Evolutionary conservation across 2,113 vertebrate genomes (phyloP), one percentile per base, ranked within the genome.

Genomic region (Scomber japonicus): DNA sequence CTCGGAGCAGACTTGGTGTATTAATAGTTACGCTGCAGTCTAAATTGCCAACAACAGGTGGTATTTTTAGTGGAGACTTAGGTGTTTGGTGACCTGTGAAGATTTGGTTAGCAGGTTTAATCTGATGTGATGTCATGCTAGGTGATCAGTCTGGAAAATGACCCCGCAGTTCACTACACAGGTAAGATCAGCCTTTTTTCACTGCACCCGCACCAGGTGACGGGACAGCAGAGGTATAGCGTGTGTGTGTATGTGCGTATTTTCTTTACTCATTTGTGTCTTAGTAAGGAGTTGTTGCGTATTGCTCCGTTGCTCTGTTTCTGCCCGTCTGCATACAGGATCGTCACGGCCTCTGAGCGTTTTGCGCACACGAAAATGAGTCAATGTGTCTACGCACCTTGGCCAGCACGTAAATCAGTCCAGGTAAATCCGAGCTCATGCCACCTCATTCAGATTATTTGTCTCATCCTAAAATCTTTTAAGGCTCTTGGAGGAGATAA

Each of bases 41-140:
- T 74, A 71, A 82, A 84, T 82, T 81, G 53, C 71, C 50, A 31
- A 45, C 49, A 64, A 57, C 55, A 9, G 27, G 72, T 59, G 57
- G 17, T 93, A 93, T 90, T 89, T 88, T 88, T 90, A 90, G 79
- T 72, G 50, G 19, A 21, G 71, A 71, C 80, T 88, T 85, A 83
- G 31, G 61, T 84, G 84, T 71, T 81, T 79, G 80, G 83, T 88
- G 87, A 89, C 90, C 90, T 53, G 55, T 35, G 75, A 88, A 82
- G 91, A 89, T 91, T 90, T 91, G 64, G 82, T 88, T 84, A 65
- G 70, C 10, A 3, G 15, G 80, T 76, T 88, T 89, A 88, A 90
- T 88, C 83, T 61, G 71, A 55, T 61, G 46, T 72, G 71, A 87
- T 79, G 78, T 71, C 54, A 73, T 64, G 63, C 71, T 81, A 88